These are phyloP conservation scores for Toxostoma redivivum DNA, from an alignment of 2,113 vertebrate genomes.

Conservation along the genomic window DNA sequence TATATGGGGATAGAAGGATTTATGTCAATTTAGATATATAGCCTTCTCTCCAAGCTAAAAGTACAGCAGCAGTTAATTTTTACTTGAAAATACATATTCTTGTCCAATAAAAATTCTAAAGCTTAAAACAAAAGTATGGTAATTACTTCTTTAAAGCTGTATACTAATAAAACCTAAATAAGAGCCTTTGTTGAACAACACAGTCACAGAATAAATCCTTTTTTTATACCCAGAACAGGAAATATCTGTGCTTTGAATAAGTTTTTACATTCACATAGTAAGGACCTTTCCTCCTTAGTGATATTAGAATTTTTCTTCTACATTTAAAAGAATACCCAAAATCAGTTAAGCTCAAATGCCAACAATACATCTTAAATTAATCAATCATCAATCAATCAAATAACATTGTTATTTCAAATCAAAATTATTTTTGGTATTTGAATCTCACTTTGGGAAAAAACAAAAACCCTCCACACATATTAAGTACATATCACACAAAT, in stretches of 20 bases:
- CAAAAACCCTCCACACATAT: background rate
- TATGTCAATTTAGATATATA: background rate
- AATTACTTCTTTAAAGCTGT: background rate
- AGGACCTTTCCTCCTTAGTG: background rate
- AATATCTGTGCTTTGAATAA: slow-evolving; percentile 28
- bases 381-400: background rate
- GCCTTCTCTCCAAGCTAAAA: background rate
- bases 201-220: background rate
- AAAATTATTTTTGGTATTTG: background rate
- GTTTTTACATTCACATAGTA: background rate
- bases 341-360: background rate
- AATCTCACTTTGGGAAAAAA: background rate
- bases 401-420: background rate
- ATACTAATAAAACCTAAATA: background rate
- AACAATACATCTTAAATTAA: background rate
- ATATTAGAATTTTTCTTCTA: background rate
- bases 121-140: background rate
- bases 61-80: background rate
- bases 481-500: background rate
- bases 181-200: background rate
- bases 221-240: background rate
- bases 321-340: background rate
- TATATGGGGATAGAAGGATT: background rate
- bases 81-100: background rate
- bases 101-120: background rate